Base-by-base conservation (phyloP, 2,888 invertebrate genomes). In the Mythimna albipuncta region DNA sequence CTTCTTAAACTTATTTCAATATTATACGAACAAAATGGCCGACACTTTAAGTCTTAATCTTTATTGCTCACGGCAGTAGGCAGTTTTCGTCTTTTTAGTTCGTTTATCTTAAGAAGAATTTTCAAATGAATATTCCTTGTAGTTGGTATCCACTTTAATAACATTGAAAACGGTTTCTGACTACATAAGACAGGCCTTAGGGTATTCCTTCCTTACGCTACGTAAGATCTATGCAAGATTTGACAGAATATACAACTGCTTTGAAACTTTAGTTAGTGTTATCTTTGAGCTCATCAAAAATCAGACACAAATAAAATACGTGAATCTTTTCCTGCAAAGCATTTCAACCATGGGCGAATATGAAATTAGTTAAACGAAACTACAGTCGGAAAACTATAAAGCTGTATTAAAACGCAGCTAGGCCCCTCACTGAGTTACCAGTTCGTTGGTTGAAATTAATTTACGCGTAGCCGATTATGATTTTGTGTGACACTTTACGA, bases 401-500 rank as follows among this genome's bases (percentile, higher is more conserved):
- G 69, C 64, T 44, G 38, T 70, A 72, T 72, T 81, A 73, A 70
- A 77, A 74, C 59, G 67, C 64, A 63, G 62, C 59, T 32, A 52
- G 72, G 74, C 64, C 66, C 47, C 47, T 59, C 55, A 52, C 50
- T 57, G 79, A 78, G 71, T 77, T 64, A 61, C 65, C 67, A 71
- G 77, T 71, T 69, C 35, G 75, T 75, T 73, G 50, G 72, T 52
- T 64, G 47, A 68, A 73, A 80, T 78, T 80, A 77, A 82, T 84
- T 78, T 73, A 73, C 57, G 72, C 62, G 68, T 66, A 64, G 57
- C 50, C 47, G 63, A 54, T 69, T 13, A 69, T 38, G 44, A 78
- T 66, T 74, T 76, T 72, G 55, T 67, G 54, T 69, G 69, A 54
- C n/a, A n/a, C 41, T 54, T 21, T 55, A 44, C n/a, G 21, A 32